These are phyloP conservation scores for Capreolus pygargus DNA, from an alignment of 2,113 vertebrate species.

Conservation along the genomic window DNA sequence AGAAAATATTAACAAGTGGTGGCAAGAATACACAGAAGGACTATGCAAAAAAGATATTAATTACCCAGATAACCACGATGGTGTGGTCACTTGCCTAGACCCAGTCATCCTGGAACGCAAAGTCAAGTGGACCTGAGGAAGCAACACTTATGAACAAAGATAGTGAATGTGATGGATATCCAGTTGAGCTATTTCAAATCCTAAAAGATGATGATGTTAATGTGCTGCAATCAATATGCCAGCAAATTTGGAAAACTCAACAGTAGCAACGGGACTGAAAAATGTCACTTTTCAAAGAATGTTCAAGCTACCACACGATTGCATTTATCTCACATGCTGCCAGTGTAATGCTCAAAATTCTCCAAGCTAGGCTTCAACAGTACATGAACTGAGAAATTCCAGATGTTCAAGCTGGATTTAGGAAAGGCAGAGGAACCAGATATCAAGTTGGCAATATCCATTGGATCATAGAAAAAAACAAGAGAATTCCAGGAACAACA, in stretches of 20 bases:
- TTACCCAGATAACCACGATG: not conserved
- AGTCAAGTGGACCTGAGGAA: not conserved
- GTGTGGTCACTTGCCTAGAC: not conserved
- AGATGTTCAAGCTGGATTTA: not conserved
- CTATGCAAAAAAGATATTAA: not conserved
- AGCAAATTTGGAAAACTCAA: not conserved
- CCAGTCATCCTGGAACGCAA: not conserved
- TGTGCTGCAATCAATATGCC: not conserved
- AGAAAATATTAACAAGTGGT: not conserved
- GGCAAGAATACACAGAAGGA: not conserved
- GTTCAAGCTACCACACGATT: not conserved
- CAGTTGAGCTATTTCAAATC: not conserved
- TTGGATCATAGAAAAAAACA: no score
- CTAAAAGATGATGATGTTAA: not conserved
- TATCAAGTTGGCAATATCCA: not conserved
- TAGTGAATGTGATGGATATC: not conserved
- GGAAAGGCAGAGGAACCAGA: not conserved
- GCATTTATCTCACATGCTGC: not conserved
- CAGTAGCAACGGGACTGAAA: not conserved
- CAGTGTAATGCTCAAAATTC: not conserved
- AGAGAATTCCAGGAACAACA: no score
- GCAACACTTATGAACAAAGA: not conserved
- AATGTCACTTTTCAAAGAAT: not conserved
- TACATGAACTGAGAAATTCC: not conserved
- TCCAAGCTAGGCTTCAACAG: not conserved